These are phyloP conservation scores for human DNA, from an alignment of 2,113 vertebrate species.

Conservation along the genomic window DNA sequence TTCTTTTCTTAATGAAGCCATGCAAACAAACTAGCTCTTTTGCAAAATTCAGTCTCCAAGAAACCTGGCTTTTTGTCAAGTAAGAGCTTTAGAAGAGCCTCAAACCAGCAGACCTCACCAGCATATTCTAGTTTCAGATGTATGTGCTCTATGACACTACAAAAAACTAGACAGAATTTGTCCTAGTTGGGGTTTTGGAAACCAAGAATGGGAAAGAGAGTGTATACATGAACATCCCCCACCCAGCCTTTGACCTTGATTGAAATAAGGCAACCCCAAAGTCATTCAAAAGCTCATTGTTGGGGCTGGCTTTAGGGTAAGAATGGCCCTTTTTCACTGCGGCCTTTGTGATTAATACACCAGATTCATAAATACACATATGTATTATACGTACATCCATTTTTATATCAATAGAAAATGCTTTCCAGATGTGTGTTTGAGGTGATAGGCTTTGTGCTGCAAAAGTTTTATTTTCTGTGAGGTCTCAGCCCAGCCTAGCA, in stretches of 20 bases:
- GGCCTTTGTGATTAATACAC: constrained; percentile 60
- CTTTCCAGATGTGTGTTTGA: constrained; percentile 69
- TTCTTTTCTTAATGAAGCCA: neutral
- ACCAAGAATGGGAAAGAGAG: neutral
- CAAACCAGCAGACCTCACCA: neutral
- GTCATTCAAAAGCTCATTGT: neutral
- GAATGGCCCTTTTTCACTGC: neutral
- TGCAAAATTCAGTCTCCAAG: neutral
- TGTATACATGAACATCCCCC: neutral
- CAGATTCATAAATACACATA: constrained; percentile 51
- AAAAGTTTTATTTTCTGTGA: constrained; percentile 63
- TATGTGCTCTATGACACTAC: neutral
- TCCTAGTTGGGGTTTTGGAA: neutral
- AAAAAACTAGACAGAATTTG: neutral
- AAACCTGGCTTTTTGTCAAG: neutral
- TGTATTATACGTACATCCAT: constrained; percentile 49
- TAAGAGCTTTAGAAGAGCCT: neutral
- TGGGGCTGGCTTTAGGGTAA: neutral
- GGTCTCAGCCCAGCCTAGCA: constrained; percentile 32
- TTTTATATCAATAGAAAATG: constrained; percentile 73
- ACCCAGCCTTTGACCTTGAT: neutral
- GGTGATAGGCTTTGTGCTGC: constrained; percentile 38
- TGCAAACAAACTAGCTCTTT: neutral
- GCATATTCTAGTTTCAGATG: neutral
- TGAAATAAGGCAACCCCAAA: neutral